A percentile compares a stretch with the other conserved stretches of the same genome.
Evolutionary conservation across 2,113 vertebrate species (phyloP).

Genomic region (Paradoxurus hermaphroditus): DNA sequence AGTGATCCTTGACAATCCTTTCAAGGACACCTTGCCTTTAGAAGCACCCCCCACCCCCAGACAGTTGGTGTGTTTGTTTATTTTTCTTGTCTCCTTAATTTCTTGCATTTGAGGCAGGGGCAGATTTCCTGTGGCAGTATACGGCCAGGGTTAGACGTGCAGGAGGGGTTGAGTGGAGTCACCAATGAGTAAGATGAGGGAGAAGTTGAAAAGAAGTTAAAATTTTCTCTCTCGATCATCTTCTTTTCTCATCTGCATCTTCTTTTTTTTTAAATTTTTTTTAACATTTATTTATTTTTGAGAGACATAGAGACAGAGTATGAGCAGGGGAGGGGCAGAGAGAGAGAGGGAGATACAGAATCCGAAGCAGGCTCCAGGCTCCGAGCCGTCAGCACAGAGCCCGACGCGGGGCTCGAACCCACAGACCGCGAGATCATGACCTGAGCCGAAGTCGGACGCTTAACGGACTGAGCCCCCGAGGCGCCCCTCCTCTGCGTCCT

Average conservation of each 20-base stretch:
- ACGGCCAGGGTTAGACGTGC: fast-evolving
- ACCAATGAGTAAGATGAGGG: background rate
- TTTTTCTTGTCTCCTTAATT: background rate
- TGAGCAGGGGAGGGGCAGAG: no score
- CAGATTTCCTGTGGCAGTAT: background rate
- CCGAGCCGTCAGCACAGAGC: no score
- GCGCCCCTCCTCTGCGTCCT: no score
- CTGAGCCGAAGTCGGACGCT: no score
- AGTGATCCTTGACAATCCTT: background rate
- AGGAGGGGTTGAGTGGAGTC: background rate
- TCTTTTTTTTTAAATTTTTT: no score
- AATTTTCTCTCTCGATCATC: background rate
- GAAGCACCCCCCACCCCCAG: background rate
- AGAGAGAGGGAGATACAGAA: no score
- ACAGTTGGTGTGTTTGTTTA: background rate
- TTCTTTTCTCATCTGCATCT: background rate
- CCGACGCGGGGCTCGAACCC: no score
- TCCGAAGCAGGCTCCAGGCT: no score
- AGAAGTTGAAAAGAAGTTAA: background rate
- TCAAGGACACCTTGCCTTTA: background rate
- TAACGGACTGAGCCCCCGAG: no score
- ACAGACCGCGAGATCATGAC: no score
- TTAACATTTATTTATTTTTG: no score
- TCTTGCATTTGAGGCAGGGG: background rate
- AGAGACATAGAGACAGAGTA: no score